Conservation (phyloP, 2,797 vertebrate species). For the Xiphophorus birchmanni region DNA sequence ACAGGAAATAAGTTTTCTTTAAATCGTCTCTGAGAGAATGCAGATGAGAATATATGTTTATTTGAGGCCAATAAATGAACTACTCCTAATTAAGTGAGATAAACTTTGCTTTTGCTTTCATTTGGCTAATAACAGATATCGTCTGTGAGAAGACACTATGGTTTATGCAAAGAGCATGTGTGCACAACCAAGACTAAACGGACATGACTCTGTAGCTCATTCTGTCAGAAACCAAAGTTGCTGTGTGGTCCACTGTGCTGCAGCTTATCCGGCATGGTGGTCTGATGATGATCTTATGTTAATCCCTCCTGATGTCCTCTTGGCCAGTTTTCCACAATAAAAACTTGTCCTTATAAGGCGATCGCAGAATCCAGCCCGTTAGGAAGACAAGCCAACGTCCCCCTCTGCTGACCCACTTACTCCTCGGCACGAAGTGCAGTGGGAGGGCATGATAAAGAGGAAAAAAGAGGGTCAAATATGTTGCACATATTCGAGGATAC, state of each 20-base stretch:
- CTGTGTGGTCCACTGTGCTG: slow-evolving; percentile 54
- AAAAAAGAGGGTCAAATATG: slow-evolving; percentile 53
- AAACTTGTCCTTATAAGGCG: slow-evolving; percentile 67
- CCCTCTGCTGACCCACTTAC: slow-evolving; percentile 45
- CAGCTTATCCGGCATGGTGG: slow-evolving; percentile 24
- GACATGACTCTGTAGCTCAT: slow-evolving; percentile 18
- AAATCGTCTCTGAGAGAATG: slow-evolving; percentile 24
- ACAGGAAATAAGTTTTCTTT: slow-evolving; percentile 11
- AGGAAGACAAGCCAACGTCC: slow-evolving; percentile 64
- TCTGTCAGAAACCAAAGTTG: slow-evolving; percentile 31
- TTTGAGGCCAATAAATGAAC: slow-evolving; percentile 33
- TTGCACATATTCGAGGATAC: slow-evolving; percentile 67
- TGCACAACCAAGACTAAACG: slow-evolving; percentile 38
- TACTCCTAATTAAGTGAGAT: slow-evolving; percentile 12
- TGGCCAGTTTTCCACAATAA: slow-evolving; percentile 20
- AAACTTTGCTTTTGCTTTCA: slow-evolving; percentile 31
- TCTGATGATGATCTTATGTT: slow-evolving; percentile 32
- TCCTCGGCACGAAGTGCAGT: slow-evolving; percentile 62
- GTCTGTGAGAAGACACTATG: slow-evolving; percentile 54
- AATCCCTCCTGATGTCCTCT: slow-evolving; percentile 46
- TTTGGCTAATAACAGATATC: slow-evolving; percentile 28
- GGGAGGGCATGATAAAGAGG: slow-evolving; percentile 40
- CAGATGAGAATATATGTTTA: slow-evolving; percentile 40
- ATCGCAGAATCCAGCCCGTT: slow-evolving; percentile 53
- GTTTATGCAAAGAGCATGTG: slow-evolving; percentile 62